Conservation (phyloP, 1,140 invertebrate genomes). For the Frieseomelitta varia region DNA sequence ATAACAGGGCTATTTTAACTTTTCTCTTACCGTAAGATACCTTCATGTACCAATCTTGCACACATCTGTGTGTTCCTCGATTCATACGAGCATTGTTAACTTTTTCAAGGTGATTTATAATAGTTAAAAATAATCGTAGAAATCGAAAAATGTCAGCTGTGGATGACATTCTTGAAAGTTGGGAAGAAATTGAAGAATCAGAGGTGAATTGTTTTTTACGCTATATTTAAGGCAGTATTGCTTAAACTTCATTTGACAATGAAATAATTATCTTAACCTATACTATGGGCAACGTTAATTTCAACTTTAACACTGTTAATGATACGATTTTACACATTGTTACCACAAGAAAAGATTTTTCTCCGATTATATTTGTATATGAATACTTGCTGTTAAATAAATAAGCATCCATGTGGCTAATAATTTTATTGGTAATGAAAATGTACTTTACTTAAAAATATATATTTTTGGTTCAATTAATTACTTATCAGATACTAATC, state of each 20-base stretch:
- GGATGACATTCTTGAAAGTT: slow-evolving; percentile 88
- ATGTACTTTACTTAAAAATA: slow-evolving; percentile 29
- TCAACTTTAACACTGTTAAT: neutral
- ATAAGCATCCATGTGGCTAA: slow-evolving; percentile 24
- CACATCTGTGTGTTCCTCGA: slow-evolving; percentile 11
- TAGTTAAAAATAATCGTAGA: slow-evolving; percentile 23
- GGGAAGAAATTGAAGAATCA: slow-evolving; percentile 92
- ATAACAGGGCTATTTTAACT: slow-evolving; percentile 20
- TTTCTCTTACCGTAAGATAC: slow-evolving; percentile 8
- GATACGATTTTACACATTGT: neutral
- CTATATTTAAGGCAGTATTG: neutral
- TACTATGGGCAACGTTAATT: slow-evolving; percentile 18
- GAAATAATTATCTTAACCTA: slow-evolving; percentile 49
- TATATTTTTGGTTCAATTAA: neutral
- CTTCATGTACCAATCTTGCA: neutral
- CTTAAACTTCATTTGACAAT: slow-evolving; percentile 8
- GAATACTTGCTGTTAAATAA: slow-evolving; percentile 4
- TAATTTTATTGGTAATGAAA: slow-evolving; percentile 4
- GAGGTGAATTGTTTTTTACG: slow-evolving; percentile 79
- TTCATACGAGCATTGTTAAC: slow-evolving; percentile 38
- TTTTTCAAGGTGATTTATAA: slow-evolving; percentile 30
- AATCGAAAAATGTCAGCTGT: slow-evolving; percentile 79
- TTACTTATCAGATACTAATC: neutral
- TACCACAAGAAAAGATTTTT: neutral
- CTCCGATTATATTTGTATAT: neutral